Conservation (phyloP, 1,140 invertebrate genomes). For the Vanessa tameamea region DNA sequence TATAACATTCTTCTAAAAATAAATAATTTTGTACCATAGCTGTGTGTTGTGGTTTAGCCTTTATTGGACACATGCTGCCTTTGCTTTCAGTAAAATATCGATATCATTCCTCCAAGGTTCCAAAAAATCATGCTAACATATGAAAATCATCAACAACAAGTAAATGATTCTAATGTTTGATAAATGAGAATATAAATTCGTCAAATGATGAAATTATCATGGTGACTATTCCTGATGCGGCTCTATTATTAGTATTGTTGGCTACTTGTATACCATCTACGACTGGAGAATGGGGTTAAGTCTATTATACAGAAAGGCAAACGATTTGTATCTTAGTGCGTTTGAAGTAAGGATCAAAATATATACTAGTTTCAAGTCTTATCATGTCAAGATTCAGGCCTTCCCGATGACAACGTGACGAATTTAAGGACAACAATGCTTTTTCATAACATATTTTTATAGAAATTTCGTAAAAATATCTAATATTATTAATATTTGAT, state of each 20-base stretch:
- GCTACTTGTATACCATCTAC: slow-evolving; percentile 4
- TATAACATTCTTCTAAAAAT: background rate
- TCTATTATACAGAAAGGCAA: slow-evolving; percentile 4
- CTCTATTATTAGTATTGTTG: slow-evolving; percentile 19
- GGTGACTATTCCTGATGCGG: background rate
- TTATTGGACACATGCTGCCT: too few species aligned
- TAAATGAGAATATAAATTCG: background rate
- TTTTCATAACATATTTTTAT: background rate
- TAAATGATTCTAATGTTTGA: too few species aligned
- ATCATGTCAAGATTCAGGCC: slow-evolving; percentile 28
- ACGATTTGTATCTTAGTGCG: slow-evolving; percentile 9
- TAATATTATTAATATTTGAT: too few species aligned
- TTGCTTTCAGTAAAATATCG: too few species aligned
- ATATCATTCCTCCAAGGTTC: too few species aligned
- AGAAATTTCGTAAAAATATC: too few species aligned
- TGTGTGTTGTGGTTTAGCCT: background rate
- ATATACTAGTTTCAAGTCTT: background rate
- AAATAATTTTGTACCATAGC: background rate
- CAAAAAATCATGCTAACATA: too few species aligned
- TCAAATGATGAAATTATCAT: background rate
- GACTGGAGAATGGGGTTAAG: slow-evolving; percentile 26
- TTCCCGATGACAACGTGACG: slow-evolving; percentile 27
- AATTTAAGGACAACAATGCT: slow-evolving; percentile 17
- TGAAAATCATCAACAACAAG: too few species aligned
- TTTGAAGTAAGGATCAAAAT: slow-evolving; percentile 8